Evolutionary conservation across 1,140 invertebrate genomes (phyloP).

Genomic region (Diploscapter pachys): DNA sequence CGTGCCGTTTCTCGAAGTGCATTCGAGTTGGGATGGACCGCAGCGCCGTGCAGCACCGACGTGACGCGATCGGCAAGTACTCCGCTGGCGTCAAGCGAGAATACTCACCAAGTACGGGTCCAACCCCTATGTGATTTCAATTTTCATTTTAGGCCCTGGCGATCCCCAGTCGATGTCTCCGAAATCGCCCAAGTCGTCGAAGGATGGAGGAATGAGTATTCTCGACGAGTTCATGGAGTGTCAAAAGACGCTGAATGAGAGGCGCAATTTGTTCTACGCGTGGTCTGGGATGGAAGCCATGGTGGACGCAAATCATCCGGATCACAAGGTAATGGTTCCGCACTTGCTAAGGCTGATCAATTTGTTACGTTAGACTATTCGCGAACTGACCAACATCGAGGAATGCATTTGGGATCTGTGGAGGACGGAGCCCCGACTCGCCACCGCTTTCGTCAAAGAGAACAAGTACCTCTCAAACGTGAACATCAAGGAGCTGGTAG

Average conservation of each 20-base stretch:
- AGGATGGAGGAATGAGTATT: constrained; percentile 40
- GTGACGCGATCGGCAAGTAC: constrained; percentile 52
- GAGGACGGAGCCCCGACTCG: constrained; percentile 37
- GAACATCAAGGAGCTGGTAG: constrained; percentile 10
- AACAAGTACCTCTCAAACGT: constrained; percentile 14
- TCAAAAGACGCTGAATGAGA: constrained; percentile 10
- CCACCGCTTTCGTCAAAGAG: constrained; percentile 28
- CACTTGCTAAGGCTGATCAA: too few relatives aligned
- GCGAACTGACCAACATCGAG: constrained; percentile 36
- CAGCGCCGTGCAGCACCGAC: constrained; percentile 46
- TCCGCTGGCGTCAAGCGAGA: constrained; percentile 45
- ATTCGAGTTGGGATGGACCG: constrained; percentile 45
- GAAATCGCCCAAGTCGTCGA: constrained; percentile 36
- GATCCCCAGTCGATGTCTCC: constrained; percentile 39
- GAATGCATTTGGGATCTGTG: constrained; percentile 40
- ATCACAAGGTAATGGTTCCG: too few relatives aligned
- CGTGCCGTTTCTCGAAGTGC: constrained; percentile 48
- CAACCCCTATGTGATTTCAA: constrained; percentile 22
- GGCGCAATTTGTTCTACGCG: constrained; percentile 13
- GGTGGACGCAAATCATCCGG: too few relatives aligned
- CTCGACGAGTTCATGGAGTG: constrained; percentile 29
- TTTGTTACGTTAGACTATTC: constrained; percentile 21
- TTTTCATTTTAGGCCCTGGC: constrained; percentile 22
- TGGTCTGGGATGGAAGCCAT: not conserved
- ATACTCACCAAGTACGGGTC: constrained; percentile 13